Evolutionary conservation across 2,888 invertebrate genomes (phyloP).

Genomic region (Cerastis leucographa): DNA sequence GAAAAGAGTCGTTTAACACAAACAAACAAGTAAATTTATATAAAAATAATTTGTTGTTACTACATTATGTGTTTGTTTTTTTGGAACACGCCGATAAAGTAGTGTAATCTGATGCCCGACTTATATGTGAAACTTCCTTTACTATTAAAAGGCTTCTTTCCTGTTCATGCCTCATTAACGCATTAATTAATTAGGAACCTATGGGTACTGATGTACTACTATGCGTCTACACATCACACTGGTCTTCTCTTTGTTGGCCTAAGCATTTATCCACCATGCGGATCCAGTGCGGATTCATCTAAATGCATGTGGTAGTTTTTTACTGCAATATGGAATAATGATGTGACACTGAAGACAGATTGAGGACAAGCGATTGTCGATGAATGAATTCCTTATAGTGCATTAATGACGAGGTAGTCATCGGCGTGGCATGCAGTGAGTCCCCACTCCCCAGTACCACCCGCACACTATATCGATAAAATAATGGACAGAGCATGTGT

Average conservation of each 20-base stretch:
- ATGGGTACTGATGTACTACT: background rate
- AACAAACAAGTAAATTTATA: constrained; percentile 23
- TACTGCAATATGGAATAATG: constrained; percentile 25
- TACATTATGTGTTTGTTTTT: constrained; percentile 49
- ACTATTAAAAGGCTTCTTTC: constrained; percentile 75
- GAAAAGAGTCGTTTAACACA: constrained; percentile 21
- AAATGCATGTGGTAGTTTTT: constrained; percentile 8
- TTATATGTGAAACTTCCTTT: constrained; percentile 72
- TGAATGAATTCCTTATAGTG: constrained; percentile 64
- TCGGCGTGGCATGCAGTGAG: constrained; percentile 65
- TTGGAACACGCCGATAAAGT: constrained; percentile 53
- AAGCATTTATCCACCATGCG: background rate
- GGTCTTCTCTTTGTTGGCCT: background rate
- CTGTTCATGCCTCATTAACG: constrained; percentile 65
- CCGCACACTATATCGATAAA: constrained; percentile 68
- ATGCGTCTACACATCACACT: background rate
- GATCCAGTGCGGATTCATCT: background rate
- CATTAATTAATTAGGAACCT: constrained; percentile 36
- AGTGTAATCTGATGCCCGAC: constrained; percentile 71
- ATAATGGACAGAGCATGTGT: constrained; percentile 65
- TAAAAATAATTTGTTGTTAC: constrained; percentile 41
- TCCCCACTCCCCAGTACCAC: constrained; percentile 51
- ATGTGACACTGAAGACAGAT: constrained; percentile 41
- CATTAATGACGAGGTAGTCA: constrained; percentile 61
- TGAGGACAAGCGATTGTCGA: constrained; percentile 53